Percentiles rank a stretch among this genome's conserved stretches.
phyloP scores from a whole-genome alignment of 1,140 invertebrate genomes.

The Bombus confusus region DNA sequence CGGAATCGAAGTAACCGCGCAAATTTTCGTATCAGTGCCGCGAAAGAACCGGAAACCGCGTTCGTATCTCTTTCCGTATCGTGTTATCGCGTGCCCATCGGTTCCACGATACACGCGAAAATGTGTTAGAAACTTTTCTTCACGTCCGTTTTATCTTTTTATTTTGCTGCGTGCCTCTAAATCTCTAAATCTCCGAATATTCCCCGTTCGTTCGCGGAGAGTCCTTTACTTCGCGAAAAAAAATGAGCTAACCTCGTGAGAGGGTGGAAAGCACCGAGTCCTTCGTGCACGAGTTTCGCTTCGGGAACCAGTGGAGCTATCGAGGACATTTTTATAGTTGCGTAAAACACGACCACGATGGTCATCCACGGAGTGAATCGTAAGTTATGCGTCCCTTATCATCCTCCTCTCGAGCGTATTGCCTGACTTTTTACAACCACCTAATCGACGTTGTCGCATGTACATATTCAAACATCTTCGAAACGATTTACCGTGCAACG shows the following conservation, averaged over 20 bases:
- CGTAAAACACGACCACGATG: constrained; percentile 74
- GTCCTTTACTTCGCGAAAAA: constrained; percentile 6
- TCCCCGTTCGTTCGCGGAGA: not conserved
- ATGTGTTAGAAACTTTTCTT: constrained; percentile 13
- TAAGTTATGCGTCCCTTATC: constrained; percentile 74
- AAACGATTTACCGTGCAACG: not conserved
- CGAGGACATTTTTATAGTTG: constrained; percentile 65
- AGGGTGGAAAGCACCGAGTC: constrained; percentile 46
- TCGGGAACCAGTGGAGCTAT: constrained; percentile 56
- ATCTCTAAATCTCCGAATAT: not conserved
- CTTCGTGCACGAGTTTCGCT: constrained; percentile 55
- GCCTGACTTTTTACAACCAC: constrained; percentile 24
- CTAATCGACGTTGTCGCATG: not conserved
- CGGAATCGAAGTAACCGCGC: constrained; percentile 17
- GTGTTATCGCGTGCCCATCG: not conserved
- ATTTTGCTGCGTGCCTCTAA: not conserved
- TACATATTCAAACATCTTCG: not conserved
- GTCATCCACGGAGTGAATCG: constrained; percentile 81
- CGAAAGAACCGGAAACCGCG: not conserved
- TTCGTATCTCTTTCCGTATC: not conserved
- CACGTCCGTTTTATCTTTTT: constrained; percentile 8
- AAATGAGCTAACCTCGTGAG: constrained; percentile 52
- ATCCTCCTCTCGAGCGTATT: constrained; percentile 46
- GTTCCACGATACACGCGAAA: not conserved
- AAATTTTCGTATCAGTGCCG: not conserved